phyloP scores from a whole-genome alignment of 1,140 invertebrate genomes.

The Drosophila sulfurigaster region DNA sequence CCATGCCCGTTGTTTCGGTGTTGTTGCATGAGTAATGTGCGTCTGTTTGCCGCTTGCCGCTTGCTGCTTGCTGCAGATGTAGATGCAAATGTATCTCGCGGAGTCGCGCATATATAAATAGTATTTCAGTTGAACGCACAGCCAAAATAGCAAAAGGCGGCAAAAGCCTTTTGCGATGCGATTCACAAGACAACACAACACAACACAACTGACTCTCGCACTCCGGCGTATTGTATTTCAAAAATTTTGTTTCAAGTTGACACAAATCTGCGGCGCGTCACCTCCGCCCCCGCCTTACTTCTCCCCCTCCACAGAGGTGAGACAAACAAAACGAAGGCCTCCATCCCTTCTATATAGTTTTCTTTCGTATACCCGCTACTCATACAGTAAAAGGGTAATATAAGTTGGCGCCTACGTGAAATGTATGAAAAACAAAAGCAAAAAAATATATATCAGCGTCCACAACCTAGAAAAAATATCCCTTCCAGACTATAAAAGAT shows the following conservation, averaged over 20 bases:
- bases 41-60: conserved; percentile 41
- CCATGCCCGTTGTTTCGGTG: conserved; percentile 39
- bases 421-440: too few relatives aligned
- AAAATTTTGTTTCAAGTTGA: conserved; percentile 70
- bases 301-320: conserved; percentile 26
- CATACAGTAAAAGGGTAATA: too few relatives aligned
- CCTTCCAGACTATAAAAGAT: too few relatives aligned
- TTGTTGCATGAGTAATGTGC: conserved; percentile 74
- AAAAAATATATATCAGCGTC: too few relatives aligned
- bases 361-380: too few relatives aligned
- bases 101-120: conserved; percentile 76
- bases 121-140: conserved; percentile 81
- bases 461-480: too few relatives aligned
- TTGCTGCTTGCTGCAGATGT: conserved; percentile 51
- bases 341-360: background rate
- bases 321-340: conserved; percentile 44
- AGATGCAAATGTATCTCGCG: conserved; percentile 74
- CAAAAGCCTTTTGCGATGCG: conserved; percentile 27
- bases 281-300: background rate
- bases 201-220: too few relatives aligned
- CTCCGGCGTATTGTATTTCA: conserved; percentile 70
- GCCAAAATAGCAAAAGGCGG: conserved; percentile 72
- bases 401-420: too few relatives aligned
- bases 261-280: conserved; percentile 59
- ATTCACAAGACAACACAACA: too few relatives aligned